A percentile compares a stretch with the other conserved stretches of the same genome.
Evolutionary conservation across 1,140 invertebrate genomes (phyloP).

Genomic region (Zaprionus africanus): DNA sequence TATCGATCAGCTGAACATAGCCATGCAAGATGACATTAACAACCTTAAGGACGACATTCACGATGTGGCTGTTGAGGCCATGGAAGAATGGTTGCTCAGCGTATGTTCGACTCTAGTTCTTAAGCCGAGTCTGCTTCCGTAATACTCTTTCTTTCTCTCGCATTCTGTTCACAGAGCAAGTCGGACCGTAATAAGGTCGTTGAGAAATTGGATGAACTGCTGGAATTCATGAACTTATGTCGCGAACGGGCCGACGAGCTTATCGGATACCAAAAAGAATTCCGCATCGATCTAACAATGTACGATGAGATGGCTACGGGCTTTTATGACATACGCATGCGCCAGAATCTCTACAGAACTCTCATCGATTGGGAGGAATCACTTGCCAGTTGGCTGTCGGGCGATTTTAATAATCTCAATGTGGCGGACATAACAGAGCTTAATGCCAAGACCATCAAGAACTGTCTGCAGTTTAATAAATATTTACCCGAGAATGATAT

Average conservation of each 20-base stretch:
- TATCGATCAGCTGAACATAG: slow-evolving; percentile 85
- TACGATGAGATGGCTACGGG: slow-evolving; percentile 92
- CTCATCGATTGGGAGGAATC: slow-evolving; percentile 88
- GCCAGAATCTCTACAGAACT: slow-evolving; percentile 91
- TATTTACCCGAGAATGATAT: slow-evolving; percentile 91
- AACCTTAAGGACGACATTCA: slow-evolving; percentile 85
- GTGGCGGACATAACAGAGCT: slow-evolving; percentile 89
- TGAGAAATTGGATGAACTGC: slow-evolving; percentile 87
- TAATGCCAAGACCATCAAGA: slow-evolving; percentile 89
- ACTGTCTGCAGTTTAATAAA: slow-evolving; percentile 90
- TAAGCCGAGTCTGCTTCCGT: too few relatives aligned
- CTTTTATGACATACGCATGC: slow-evolving; percentile 90
- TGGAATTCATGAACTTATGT: slow-evolving; percentile 87
- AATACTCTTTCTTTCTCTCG: background rate
- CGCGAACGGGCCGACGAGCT: slow-evolving; percentile 88
- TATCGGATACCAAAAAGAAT: slow-evolving; percentile 89
- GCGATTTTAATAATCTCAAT: slow-evolving; percentile 89
- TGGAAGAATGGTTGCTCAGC: slow-evolving; percentile 63
- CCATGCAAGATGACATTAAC: slow-evolving; percentile 86
- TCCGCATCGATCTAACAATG: slow-evolving; percentile 91
- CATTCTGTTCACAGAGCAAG: slow-evolving; percentile 21
- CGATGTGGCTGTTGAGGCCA: slow-evolving; percentile 84
- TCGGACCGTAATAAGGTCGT: slow-evolving; percentile 88
- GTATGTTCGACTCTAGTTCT: slow-evolving; percentile 36
- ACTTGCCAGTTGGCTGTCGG: slow-evolving; percentile 85